phyloP scores from a whole-genome alignment of 2,888 invertebrate species.

The Drosophila emarginata region DNA sequence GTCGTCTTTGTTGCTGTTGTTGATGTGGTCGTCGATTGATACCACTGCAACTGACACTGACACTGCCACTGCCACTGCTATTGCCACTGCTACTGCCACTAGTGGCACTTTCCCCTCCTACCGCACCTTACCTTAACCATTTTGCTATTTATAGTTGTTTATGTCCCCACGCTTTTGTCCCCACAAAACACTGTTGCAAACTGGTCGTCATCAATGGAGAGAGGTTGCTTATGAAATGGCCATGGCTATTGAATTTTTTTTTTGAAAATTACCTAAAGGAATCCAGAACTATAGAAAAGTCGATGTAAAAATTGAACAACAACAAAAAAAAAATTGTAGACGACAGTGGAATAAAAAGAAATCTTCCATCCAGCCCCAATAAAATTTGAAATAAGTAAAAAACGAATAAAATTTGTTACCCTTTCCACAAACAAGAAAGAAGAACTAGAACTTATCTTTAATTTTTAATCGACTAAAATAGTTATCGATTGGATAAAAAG shows the following conservation, averaged over 20 bases:
- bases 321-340: too few species aligned
- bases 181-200: conserved; percentile 44
- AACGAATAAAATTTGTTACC: too few species aligned
- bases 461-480: too few species aligned
- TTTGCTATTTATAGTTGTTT: conserved; percentile 65
- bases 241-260: conserved; percentile 6
- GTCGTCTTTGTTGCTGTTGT: conserved; percentile 28
- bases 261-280: conserved; percentile 18
- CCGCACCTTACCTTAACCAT: conserved; percentile 22
- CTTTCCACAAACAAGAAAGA: too few species aligned
- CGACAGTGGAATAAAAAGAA: too few species aligned
- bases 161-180: conserved; percentile 64
- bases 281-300: neutral
- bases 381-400: too few species aligned
- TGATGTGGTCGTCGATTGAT: conserved; percentile 46
- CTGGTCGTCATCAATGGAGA: conserved; percentile 28
- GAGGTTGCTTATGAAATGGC: conserved; percentile 15
- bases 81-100: neutral
- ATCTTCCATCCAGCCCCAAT: too few species aligned
- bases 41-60: conserved; percentile 64
- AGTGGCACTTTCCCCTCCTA: neutral
- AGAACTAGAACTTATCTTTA: too few species aligned
- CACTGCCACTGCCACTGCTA: conserved; percentile 5
- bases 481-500: too few species aligned
- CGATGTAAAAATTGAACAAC: too few species aligned